phyloP scores from a whole-genome alignment of 2,797 vertebrate species.

The Varecia variegata region DNA sequence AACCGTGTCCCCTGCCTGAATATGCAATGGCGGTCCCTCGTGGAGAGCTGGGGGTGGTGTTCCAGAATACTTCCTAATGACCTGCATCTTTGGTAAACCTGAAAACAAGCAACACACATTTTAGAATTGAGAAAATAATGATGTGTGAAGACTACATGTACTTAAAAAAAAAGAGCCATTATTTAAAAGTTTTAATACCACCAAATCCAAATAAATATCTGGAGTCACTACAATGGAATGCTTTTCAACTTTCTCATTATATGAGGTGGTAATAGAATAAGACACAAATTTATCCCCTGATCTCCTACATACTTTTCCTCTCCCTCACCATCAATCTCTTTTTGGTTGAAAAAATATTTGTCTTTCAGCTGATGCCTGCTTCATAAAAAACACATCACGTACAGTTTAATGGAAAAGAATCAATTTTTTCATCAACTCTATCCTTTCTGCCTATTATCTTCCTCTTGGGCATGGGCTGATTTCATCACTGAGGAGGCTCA shows the following conservation, averaged over 20 bases:
- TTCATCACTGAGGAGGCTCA: conserved; percentile 44
- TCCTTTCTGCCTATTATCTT: conserved; percentile 61
- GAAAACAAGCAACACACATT: conserved; percentile 45
- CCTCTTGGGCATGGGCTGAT: conserved; percentile 60
- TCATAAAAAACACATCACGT: conserved; percentile 65
- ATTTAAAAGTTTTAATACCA: background rate
- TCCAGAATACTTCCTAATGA: conserved; percentile 92
- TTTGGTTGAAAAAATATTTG: conserved; percentile 65
- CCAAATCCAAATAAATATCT: background rate
- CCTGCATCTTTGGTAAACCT: conserved; percentile 97
- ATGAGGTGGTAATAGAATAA: conserved; percentile 8
- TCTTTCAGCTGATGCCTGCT: conserved; percentile 62
- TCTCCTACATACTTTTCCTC: background rate
- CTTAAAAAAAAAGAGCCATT: background rate
- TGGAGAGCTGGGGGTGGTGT: conserved; percentile 86
- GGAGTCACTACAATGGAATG: background rate
- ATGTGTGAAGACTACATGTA: background rate
- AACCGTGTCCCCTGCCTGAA: conserved; percentile 93
- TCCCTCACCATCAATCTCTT: conserved; percentile 45
- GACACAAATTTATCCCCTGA: background rate
- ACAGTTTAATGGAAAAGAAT: conserved; percentile 72
- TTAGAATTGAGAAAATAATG: background rate
- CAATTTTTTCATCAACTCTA: conserved; percentile 74
- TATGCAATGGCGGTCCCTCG: conserved; percentile 89
- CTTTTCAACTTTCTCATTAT: conserved; percentile 10